Percentiles rank a stretch among this genome's conserved stretches.
phyloP scores from a whole-genome alignment of 2,797 vertebrate species.

The Hippoglossus hippoglossus region DNA sequence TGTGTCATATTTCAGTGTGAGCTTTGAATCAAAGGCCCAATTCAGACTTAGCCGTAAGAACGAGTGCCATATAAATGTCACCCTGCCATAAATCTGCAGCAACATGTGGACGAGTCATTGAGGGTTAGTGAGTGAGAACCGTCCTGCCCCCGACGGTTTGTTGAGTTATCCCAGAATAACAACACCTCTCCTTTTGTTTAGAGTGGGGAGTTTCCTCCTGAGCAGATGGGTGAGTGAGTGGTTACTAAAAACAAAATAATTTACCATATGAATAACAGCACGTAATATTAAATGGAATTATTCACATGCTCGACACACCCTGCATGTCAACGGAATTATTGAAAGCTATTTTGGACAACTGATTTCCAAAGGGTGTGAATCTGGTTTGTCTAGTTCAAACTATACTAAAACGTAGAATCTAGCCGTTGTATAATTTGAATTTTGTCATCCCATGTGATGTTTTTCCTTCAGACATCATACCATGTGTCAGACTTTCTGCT shows the following conservation, averaged over 20 bases:
- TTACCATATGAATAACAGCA: background rate
- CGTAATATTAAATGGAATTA: too few species aligned
- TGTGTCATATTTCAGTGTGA: background rate
- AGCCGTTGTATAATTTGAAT: too few species aligned
- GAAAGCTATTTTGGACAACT: too few species aligned
- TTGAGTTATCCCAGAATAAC: slow-evolving; percentile 9
- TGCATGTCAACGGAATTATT: too few species aligned
- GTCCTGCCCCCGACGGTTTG: slow-evolving; percentile 10
- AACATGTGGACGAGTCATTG: slow-evolving; percentile 21
- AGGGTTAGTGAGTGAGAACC: background rate
- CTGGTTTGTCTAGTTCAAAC: too few species aligned
- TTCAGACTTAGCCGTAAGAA: background rate
- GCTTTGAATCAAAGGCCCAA: background rate
- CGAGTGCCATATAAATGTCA: background rate
- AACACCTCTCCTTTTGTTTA: slow-evolving; percentile 9
- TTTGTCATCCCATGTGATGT: too few species aligned
- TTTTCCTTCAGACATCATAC: too few species aligned
- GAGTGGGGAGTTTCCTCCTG: background rate
- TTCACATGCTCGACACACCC: too few species aligned
- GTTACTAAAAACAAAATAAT: slow-evolving; percentile 1
- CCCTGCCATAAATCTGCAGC: background rate
- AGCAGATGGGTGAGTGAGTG: slow-evolving; percentile 6
- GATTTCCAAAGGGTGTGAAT: too few species aligned
- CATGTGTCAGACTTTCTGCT: too few species aligned
- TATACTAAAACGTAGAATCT: too few species aligned